These are phyloP conservation scores for Apamea epomidion DNA, from an alignment of 2,888 invertebrate genomes.

Conservation along the genomic window DNA sequence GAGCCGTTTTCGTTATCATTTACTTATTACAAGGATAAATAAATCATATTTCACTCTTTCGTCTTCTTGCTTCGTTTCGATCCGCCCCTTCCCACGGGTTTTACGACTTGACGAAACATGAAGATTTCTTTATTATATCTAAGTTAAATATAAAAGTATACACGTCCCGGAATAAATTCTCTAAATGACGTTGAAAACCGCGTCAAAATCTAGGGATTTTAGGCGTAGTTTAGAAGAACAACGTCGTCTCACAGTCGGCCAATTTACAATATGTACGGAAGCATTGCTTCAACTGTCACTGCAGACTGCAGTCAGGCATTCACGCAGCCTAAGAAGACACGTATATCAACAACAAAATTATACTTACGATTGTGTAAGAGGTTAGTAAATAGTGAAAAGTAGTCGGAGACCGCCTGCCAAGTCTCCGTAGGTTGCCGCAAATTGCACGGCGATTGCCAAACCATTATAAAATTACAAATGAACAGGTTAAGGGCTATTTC, in stretches of 20 bases:
- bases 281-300: not conserved
- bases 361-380: slow-evolving; percentile 46
- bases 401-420: slow-evolving; percentile 37
- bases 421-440: slow-evolving; percentile 54
- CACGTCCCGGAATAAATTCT: too few relatives aligned
- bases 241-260: too few relatives aligned
- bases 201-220: too few relatives aligned
- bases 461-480: slow-evolving; percentile 55
- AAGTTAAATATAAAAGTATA: too few relatives aligned
- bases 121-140: too few relatives aligned
- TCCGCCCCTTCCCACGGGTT: too few relatives aligned
- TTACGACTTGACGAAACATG: too few relatives aligned
- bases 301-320: slow-evolving; percentile 1
- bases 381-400: slow-evolving; percentile 56
- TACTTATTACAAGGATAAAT: too few relatives aligned
- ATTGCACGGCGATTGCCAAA: slow-evolving; percentile 54
- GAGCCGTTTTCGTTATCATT: too few relatives aligned
- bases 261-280: not conserved
- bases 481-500: slow-evolving; percentile 57
- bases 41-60: too few relatives aligned
- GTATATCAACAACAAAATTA: slow-evolving; percentile 56
- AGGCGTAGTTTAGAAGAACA: too few relatives aligned
- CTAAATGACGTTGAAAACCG: too few relatives aligned
- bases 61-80: not conserved
- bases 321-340: slow-evolving; percentile 14